Evolutionary conservation across 2,888 invertebrate species (phyloP), one percentile per base, ranked within the genome.

Genomic region (Gasteruption jaculator): DNA sequence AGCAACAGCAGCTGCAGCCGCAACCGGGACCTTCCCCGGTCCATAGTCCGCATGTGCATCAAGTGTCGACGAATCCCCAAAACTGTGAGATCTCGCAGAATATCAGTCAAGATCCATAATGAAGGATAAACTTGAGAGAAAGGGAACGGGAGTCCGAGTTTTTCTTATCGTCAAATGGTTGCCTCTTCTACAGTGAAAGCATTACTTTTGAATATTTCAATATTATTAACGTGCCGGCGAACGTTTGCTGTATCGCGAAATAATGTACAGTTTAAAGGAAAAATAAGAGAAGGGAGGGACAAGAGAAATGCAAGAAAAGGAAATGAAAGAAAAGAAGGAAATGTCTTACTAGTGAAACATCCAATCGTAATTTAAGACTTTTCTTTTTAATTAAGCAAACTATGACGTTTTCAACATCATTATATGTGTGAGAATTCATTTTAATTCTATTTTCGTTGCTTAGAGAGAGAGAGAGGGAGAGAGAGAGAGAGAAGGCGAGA

Each of bases 61-160:
- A 50, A 30, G 56, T 57, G 43, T 48, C 55, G 46, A 55, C 56
- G 32, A 59, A 49, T 43, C 52, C 61, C 14, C 64, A 60, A 41
- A 68, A 56, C 51, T 60, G 58, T 52, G 63, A 65, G 41, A 56
- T 62, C 22, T 55, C 61, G 40, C 60, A 65, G 50, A 63, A 58
- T 47, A 61, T 55, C 36, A 66, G 54, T 48, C 68, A 65, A 61
- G 66, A 68, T 64, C 63, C 64, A 67, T 67, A 68, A 65, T 69
- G 66, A 63, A 63, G 48, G 52, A 50, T 57, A 48, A 56, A 50
- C 31, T 43, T 37, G 44, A 46, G 14, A 32, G 30, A 18, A 7
- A 32, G 11, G n/a, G n/a, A 6, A 33, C 8, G 8, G n/a, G 20
- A n/a, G n/a, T n/a, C n/a, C n/a, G n/a, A n/a, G n/a, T n/a, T n/a